These are phyloP conservation scores for Oscarella lobularis DNA, from an alignment of 37 sponge, comb jelly and placozoan species.

Conservation along the genomic window DNA sequence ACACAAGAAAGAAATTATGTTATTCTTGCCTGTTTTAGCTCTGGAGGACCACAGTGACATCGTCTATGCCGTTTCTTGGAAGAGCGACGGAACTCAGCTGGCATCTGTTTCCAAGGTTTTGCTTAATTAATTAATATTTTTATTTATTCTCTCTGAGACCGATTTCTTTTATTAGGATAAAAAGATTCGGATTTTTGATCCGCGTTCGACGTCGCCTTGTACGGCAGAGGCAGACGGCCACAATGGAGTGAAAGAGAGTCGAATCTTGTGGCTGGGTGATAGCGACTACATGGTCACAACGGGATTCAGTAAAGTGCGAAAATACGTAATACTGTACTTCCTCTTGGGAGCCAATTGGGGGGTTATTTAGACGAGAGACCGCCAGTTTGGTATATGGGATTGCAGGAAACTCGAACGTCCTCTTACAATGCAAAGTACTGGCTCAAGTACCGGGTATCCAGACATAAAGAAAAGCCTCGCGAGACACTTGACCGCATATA, in stretches of 20 bases:
- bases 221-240: slow-evolving; percentile 31
- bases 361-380: slow-evolving; percentile 18
- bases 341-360: background rate
- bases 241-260: slow-evolving; percentile 39
- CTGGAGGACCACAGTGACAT: slow-evolving; percentile 27
- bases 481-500: background rate
- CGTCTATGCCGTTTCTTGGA: slow-evolving; percentile 63
- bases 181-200: slow-evolving; percentile 53
- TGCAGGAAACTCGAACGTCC: slow-evolving; percentile 24
- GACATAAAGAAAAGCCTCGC: too few species aligned
- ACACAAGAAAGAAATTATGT: too few species aligned
- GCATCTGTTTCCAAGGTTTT: slow-evolving; percentile 55
- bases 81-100: slow-evolving; percentile 36
- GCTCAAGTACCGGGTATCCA: slow-evolving; percentile 35
- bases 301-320: slow-evolving; percentile 40
- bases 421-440: slow-evolving; percentile 18
- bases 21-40: slow-evolving; percentile 10
- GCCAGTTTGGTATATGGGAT: slow-evolving; percentile 61
- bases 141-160: too few species aligned
- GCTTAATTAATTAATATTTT: too few species aligned
- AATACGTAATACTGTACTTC: background rate
- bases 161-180: slow-evolving; percentile 13
- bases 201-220: slow-evolving; percentile 20
- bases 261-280: slow-evolving; percentile 48
- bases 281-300: slow-evolving; percentile 36